Percentiles rank a stretch among this genome's conserved stretches.
phyloP scores from a whole-genome alignment of 2,113 vertebrate species.

The Nothobranchius kuhntae region DNA sequence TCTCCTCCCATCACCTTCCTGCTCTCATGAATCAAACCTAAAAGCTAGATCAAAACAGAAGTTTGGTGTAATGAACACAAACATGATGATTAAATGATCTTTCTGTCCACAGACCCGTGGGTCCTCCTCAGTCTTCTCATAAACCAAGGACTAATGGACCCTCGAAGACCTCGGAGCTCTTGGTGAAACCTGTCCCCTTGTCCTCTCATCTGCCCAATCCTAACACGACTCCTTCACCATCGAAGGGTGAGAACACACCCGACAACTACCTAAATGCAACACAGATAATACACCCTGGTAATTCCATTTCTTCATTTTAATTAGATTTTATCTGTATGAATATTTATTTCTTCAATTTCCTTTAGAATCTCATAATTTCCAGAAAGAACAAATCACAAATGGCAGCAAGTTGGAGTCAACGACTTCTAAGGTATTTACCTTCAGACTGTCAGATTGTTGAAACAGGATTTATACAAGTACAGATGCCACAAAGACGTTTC shows the following conservation, averaged over 20 bases:
- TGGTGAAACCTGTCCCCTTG: constrained; percentile 2
- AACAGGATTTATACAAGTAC: no score
- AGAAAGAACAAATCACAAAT: constrained; percentile 28
- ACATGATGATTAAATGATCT: constrained; percentile 3
- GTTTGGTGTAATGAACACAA: neutral
- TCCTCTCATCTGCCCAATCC: neutral
- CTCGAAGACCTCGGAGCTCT: constrained; percentile 20
- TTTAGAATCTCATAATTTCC: constrained; percentile 49
- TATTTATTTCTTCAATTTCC: constrained; percentile 1
- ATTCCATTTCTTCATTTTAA: neutral
- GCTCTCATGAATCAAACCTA: constrained; percentile 33
- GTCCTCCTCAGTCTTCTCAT: constrained; percentile 23
- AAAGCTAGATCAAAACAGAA: neutral
- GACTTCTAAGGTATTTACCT: constrained; percentile 61
- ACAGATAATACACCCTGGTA: neutral
- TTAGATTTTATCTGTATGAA: neutral
- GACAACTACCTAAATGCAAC: no score
- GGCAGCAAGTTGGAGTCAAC: constrained; percentile 44
- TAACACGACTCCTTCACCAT: constrained; percentile 14
- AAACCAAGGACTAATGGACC: constrained; percentile 30
- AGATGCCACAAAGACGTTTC: no score
- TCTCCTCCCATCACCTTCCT: constrained; percentile 43
- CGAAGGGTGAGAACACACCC: constrained; percentile 37
- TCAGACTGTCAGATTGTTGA: neutral
- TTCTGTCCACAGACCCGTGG: constrained; percentile 39